A percentile compares a stretch with the other conserved stretches of the same genome.
phyloP scores from a whole-genome alignment of 2,113 vertebrate species.

The Myotis davidii region DNA sequence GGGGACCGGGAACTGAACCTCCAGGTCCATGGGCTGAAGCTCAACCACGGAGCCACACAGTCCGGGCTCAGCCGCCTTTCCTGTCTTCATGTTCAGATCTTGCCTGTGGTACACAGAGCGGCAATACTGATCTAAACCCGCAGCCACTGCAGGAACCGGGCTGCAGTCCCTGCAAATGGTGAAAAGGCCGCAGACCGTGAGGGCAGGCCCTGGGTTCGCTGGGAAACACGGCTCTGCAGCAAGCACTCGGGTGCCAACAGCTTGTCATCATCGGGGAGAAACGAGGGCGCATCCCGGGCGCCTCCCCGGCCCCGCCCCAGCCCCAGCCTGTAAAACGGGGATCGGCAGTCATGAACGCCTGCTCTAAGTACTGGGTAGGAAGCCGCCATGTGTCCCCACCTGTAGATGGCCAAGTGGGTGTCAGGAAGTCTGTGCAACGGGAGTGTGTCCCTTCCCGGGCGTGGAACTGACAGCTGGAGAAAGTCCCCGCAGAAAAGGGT shows the following conservation, averaged over 20 bases:
- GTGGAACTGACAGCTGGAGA: too few relatives aligned
- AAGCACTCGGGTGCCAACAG: not conserved
- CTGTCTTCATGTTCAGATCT: too few relatives aligned
- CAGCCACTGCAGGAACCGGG: rapidly evolving
- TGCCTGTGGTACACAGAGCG: too few relatives aligned
- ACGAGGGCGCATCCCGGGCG: too few relatives aligned
- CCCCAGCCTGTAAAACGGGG: not conserved
- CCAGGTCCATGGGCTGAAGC: too few relatives aligned
- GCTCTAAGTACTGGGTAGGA: not conserved
- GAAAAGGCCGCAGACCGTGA: not conserved
- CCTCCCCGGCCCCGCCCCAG: not conserved
- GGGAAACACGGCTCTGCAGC: not conserved
- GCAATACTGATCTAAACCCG: not conserved
- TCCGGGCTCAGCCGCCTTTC: too few relatives aligned
- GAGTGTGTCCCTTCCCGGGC: rapidly evolving
- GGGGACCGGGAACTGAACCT: too few relatives aligned
- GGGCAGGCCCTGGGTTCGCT: too few relatives aligned
- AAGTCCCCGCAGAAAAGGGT: not conserved
- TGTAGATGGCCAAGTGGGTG: not conserved
- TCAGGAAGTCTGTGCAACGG: too few relatives aligned
- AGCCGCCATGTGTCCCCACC: not conserved
- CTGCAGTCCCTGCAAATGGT: not conserved
- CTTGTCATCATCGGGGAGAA: not conserved
- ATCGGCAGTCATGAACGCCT: not conserved
- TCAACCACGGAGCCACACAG: too few relatives aligned